These are phyloP conservation scores for Anniella stebbinsi DNA, from an alignment of 2,797 vertebrate genomes.

Conservation along the genomic window DNA sequence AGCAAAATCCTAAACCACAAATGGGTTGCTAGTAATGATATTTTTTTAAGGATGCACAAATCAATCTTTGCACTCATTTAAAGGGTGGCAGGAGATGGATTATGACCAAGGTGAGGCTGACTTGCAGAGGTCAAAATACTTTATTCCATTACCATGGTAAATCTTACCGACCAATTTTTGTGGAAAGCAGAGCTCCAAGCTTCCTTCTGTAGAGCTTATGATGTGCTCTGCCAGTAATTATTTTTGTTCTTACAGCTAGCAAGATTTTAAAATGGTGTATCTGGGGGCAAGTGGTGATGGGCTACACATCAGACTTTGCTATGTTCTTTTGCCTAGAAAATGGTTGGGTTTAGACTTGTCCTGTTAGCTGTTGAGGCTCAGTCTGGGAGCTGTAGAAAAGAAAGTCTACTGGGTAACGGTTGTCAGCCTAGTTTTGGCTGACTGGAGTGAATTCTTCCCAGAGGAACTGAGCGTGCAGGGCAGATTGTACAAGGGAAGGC, in stretches of 20 bases:
- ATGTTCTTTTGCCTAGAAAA: background rate
- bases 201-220: background rate
- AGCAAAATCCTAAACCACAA: background rate
- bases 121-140: conserved; percentile 22
- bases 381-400: too few species aligned
- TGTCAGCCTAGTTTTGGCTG: too few species aligned
- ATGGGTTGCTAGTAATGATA: conserved; percentile 8
- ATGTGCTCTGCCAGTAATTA: conserved; percentile 4
- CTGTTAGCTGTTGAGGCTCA: too few species aligned
- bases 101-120: conserved; percentile 11
- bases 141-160: conserved; percentile 32
- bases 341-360: background rate
- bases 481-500: too few species aligned
- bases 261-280: background rate
- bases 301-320: background rate
- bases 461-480: too few species aligned
- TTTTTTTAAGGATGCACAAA: conserved; percentile 15
- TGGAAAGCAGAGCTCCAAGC: background rate
- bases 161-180: background rate
- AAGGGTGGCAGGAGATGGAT: background rate
- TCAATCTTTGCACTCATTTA: conserved; percentile 8
- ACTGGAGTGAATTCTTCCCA: too few species aligned
- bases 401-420: too few species aligned
- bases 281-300: background rate
- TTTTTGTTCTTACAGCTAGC: conserved; percentile 1